Percentiles rank a stretch among this genome's conserved stretches.
phyloP scores from a whole-genome alignment of 2,888 invertebrate species.

The Peribatodes rhomboidaria region DNA sequence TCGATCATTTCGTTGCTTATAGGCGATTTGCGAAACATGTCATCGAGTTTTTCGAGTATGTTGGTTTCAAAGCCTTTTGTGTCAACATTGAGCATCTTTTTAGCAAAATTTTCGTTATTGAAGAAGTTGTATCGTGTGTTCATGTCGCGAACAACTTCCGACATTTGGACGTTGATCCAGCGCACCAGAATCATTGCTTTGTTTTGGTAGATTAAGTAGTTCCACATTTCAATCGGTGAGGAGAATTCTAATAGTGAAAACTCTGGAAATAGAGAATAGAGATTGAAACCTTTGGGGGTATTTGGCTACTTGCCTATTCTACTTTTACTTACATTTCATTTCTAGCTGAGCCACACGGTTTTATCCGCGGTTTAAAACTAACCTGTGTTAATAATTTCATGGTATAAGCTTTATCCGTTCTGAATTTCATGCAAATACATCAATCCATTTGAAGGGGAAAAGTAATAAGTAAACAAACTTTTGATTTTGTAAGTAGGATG shows the following conservation, averaged over 20 bases:
- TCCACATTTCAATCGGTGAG: constrained; percentile 86
- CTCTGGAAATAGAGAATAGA: constrained; percentile 76
- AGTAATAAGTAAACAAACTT: no score
- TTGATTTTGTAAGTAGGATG: no score
- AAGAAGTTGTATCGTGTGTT: constrained; percentile 80
- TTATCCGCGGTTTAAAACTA: no score
- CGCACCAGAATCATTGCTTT: constrained; percentile 86
- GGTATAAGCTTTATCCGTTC: no score
- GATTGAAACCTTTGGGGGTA: no score
- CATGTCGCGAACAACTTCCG: constrained; percentile 81
- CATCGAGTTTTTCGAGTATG: constrained; percentile 77
- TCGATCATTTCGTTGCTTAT: constrained; percentile 88
- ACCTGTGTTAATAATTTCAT: no score
- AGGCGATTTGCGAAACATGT: constrained; percentile 83
- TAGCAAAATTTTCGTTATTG: constrained; percentile 76
- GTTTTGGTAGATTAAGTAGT: constrained; percentile 86
- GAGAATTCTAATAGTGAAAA: constrained; percentile 82
- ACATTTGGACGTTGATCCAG: constrained; percentile 88
- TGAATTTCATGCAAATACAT: no score
- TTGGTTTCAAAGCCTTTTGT: constrained; percentile 72
- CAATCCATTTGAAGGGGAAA: no score
- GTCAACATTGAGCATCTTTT: constrained; percentile 77
- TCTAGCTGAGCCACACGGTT: no score
- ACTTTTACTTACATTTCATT: no score
- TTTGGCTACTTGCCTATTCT: no score